Evolutionary conservation across 2,797 vertebrate species (phyloP).

Genomic region (Mus spretus): DNA sequence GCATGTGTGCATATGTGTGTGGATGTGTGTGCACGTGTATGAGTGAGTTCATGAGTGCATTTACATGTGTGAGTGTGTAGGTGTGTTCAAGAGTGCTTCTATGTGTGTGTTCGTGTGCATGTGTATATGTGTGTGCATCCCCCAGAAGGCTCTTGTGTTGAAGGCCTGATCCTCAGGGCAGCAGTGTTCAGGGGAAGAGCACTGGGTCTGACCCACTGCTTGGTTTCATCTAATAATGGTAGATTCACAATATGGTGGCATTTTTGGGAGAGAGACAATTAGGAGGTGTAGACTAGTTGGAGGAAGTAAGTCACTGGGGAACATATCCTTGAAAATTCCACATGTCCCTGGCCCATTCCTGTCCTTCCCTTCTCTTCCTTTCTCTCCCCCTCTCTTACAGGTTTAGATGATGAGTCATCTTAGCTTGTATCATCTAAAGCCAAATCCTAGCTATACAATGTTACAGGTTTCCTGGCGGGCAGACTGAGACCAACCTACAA

Average conservation of each 20-base stretch:
- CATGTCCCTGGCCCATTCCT: neutral
- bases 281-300: neutral
- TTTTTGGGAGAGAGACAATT: neutral
- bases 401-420: neutral
- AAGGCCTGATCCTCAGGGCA: neutral
- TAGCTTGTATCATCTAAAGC: neutral
- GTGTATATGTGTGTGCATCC: neutral
- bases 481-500: neutral
- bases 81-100: neutral
- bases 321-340: neutral
- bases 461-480: rapidly evolving
- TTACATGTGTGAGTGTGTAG: no score
- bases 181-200: neutral
- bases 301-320: neutral
- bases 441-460: neutral
- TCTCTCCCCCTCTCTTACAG: no score
- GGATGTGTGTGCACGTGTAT: no score
- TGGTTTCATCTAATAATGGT: neutral
- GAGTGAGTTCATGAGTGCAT: no score
- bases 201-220: neutral
- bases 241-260: neutral
- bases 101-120: no score
- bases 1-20: no score
- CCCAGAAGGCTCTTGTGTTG: neutral
- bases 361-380: neutral